Conservation (phyloP, 2,797 vertebrate genomes). For the Mastacembelus armatus region DNA sequence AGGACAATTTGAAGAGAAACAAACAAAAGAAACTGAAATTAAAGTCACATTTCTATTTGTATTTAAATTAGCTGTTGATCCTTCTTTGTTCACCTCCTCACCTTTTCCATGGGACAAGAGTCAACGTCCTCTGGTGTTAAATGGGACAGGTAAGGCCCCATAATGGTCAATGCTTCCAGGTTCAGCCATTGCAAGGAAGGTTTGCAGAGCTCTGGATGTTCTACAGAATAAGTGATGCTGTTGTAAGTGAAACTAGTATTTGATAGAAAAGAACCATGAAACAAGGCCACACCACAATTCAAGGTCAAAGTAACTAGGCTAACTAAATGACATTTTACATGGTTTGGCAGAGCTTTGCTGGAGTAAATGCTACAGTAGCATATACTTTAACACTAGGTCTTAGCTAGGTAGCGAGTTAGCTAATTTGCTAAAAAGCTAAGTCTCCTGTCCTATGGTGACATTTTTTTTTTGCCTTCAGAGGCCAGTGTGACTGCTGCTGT, state of each 20-base stretch:
- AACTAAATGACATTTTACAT: too few species aligned
- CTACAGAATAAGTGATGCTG: conserved; percentile 11
- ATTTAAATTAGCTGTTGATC: background rate
- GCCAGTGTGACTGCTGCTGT: too few species aligned
- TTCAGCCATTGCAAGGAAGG: conserved; percentile 67
- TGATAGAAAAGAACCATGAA: background rate
- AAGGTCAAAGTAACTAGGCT: too few species aligned
- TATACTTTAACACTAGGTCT: too few species aligned
- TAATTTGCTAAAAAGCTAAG: too few species aligned
- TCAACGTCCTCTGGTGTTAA: conserved; percentile 62
- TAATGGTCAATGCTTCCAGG: conserved; percentile 39
- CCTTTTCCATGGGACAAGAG: conserved; percentile 59
- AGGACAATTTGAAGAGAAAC: conserved; percentile 14
- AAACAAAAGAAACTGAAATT: background rate
- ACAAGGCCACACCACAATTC: too few species aligned
- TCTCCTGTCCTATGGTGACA: too few species aligned
- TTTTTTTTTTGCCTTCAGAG: too few species aligned
- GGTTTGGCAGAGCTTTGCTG: too few species aligned
- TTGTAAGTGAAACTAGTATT: background rate
- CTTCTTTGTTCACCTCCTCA: conserved; percentile 23
- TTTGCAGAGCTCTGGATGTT: conserved; percentile 13
- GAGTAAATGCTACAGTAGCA: too few species aligned
- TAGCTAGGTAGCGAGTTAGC: too few species aligned
- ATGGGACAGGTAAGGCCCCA: conserved; percentile 73
- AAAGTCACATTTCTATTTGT: background rate